Conservation (phyloP, 2,888 invertebrate species). For the Chrysolina oricalcia region DNA sequence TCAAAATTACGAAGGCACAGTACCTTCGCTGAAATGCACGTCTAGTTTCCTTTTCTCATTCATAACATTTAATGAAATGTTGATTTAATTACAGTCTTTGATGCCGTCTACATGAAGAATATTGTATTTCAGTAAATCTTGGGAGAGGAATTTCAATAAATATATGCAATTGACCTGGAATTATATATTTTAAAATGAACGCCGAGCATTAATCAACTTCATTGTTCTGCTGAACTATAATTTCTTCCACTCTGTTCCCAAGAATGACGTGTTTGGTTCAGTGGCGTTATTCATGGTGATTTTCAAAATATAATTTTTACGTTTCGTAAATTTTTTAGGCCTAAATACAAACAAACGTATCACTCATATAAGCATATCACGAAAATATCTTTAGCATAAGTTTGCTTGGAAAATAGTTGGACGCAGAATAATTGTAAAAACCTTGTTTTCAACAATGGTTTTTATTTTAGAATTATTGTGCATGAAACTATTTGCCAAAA, state of each 20-base stretch:
- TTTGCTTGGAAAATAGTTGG: too few relatives aligned
- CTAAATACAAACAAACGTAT: too few relatives aligned
- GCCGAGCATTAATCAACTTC: slow-evolving; percentile 17
- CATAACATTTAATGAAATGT: slow-evolving; percentile 36
- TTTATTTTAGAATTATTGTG: too few relatives aligned
- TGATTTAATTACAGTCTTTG: slow-evolving; percentile 26
- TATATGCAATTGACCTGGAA: slow-evolving; percentile 30
- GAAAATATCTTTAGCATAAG: too few relatives aligned
- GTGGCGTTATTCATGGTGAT: not conserved
- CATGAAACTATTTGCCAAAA: too few relatives aligned
- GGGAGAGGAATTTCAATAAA: slow-evolving; percentile 23
- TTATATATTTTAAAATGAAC: slow-evolving; percentile 36
- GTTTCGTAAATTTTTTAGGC: not conserved
- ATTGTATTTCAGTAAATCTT: slow-evolving; percentile 25
- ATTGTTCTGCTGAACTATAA: slow-evolving; percentile 29
- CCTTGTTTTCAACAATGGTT: too few relatives aligned
- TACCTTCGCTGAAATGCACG: slow-evolving; percentile 6
- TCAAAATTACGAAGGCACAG: slow-evolving; percentile 28
- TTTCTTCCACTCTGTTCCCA: slow-evolving; percentile 20
- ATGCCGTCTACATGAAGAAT: slow-evolving; percentile 19
- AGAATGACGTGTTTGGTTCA: slow-evolving; percentile 8
- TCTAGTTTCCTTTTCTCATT: slow-evolving; percentile 34
- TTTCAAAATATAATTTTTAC: too few relatives aligned
- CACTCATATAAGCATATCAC: too few relatives aligned
- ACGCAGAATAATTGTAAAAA: too few relatives aligned